Conservation (phyloP, 2,888 invertebrate genomes). For the Petrolisthes manimaculis region DNA sequence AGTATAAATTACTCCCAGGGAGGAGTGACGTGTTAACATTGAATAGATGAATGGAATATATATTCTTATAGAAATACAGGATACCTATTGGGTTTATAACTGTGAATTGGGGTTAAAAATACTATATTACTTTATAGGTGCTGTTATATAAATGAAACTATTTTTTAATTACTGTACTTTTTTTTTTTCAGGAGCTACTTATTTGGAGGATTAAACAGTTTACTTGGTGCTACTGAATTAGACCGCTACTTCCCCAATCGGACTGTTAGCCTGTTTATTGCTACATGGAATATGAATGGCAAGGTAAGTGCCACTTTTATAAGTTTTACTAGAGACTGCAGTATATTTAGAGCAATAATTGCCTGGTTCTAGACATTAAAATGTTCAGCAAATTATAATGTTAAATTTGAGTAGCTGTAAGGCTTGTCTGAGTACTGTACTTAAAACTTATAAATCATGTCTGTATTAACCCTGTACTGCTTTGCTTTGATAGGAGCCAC, state of each 20-base stretch:
- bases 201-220: conserved; percentile 66
- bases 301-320: conserved; percentile 77
- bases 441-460: neutral
- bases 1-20: too few relatives aligned
- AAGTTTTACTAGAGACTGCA: too few relatives aligned
- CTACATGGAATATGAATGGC: conserved; percentile 98
- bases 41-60: too few relatives aligned
- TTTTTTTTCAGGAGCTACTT: conserved; percentile 39
- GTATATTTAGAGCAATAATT: too few relatives aligned
- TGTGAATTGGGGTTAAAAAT: too few relatives aligned
- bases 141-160: neutral
- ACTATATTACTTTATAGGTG: neutral
- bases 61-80: too few relatives aligned
- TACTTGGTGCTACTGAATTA: conserved; percentile 87
- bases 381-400: too few relatives aligned
- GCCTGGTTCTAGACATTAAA: too few relatives aligned
- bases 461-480: neutral
- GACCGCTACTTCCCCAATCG: conserved; percentile 87
- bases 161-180: neutral
- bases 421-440: too few relatives aligned
- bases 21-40: too few relatives aligned
- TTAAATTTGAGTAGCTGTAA: too few relatives aligned
- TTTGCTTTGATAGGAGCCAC: conserved; percentile 72
- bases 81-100: too few relatives aligned
- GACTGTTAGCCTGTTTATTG: conserved; percentile 88